Evolutionary conservation across 92 coral and sea anemone genomes (phyloP).

Genomic region (Parazoanthus atlanticus): DNA sequence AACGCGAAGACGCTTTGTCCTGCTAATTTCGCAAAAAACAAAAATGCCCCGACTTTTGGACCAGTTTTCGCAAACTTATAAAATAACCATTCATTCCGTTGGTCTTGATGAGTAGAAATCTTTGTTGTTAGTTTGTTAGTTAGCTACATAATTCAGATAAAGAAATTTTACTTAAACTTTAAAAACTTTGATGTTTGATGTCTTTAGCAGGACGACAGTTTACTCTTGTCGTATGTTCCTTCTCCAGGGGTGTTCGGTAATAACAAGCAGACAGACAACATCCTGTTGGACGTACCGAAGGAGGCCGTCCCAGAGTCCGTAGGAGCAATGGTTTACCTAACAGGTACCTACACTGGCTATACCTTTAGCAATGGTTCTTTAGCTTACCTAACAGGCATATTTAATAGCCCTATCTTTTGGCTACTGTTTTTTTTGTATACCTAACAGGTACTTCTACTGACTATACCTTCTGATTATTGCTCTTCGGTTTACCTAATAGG

Average conservation of each 20-base stretch:
- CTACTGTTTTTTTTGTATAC: neutral
- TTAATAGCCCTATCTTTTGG: neutral
- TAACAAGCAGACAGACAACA: constrained; percentile 66
- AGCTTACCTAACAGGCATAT: neutral
- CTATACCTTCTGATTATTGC: too few species aligned
- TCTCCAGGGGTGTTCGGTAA: neutral
- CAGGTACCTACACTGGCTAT: constrained; percentile 45
- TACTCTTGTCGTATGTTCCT: neutral
- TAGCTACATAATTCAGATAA: too few species aligned
- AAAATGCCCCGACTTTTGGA: too few species aligned
- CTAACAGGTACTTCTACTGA: neutral
- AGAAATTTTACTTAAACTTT: too few species aligned
- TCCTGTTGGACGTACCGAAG: constrained; percentile 53
- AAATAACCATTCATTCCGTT: too few species aligned
- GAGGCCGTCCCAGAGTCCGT: constrained; percentile 71
- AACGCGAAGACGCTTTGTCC: too few species aligned
- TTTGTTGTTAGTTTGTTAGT: too few species aligned
- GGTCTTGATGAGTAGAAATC: too few species aligned
- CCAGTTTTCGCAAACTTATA: too few species aligned
- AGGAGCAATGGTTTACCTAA: constrained; percentile 68
- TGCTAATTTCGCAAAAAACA: too few species aligned
- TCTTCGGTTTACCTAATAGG: neutral
- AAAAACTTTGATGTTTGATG: too few species aligned
- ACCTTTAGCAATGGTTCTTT: neutral
- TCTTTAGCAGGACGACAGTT: too few species aligned